Percentiles rank a stretch among this genome's conserved stretches.
Evolutionary conservation across 2,797 vertebrate species (phyloP).

Genomic region (Pipistrellus pipistrellus): DNA sequence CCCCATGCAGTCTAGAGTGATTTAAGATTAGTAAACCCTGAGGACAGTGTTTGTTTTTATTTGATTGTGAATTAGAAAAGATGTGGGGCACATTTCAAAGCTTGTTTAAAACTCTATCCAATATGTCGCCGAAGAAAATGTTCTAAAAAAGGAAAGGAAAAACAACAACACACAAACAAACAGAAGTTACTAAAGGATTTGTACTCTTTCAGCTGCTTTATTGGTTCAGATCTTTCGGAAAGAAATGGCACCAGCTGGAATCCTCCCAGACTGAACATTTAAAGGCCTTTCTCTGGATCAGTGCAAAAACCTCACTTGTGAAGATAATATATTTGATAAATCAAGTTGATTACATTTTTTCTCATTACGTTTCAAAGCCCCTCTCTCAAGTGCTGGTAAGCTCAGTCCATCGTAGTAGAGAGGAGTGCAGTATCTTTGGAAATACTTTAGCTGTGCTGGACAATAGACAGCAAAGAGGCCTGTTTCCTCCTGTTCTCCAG

Average conservation of each 20-base stretch:
- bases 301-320: background rate
- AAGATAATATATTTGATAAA: background rate
- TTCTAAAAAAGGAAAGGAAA: background rate
- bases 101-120: background rate
- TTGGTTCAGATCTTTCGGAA: background rate
- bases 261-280: background rate
- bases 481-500: rapidly evolving
- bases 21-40: constrained; percentile 50
- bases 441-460: background rate
- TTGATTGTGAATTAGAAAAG: constrained; percentile 13
- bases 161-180: too few species aligned
- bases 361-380: background rate
- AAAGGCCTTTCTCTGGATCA: background rate
- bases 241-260: background rate
- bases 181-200: background rate
- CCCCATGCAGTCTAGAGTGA: background rate
- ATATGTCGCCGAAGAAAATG: background rate
- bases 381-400: background rate
- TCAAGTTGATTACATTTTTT: background rate
- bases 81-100: background rate
- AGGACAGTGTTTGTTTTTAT: constrained; percentile 49
- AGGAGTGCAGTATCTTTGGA: background rate
- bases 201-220: background rate
- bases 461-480: rapidly evolving
- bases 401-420: background rate